Base-by-base conservation (phyloP, 2,113 vertebrate genomes). In the Platichthys flesus region DNA sequence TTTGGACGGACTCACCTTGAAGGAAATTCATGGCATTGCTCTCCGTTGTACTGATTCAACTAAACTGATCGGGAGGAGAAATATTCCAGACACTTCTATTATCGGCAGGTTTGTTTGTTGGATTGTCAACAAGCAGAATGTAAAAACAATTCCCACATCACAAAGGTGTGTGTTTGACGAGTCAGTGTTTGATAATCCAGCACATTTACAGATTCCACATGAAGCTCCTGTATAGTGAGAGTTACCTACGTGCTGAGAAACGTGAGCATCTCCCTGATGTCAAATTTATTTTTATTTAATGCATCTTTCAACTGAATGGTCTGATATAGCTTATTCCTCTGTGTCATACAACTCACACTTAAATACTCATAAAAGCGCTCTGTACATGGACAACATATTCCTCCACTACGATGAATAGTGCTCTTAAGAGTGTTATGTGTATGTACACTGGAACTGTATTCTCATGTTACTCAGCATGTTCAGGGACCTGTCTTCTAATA, bases 401-500 rank as follows among this genome's bases (percentile, higher is more conserved):
- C 71, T 63, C 23, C 16, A 20, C 21, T 47, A 4, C 7, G 40
- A 37, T 57, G 4, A 42, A 55, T 59, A n/a, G 3, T 15, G 9
- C 2, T 21, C 37, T 28, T 49, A 16, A 55, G 55, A 4, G 31
- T 59, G 18, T 55, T 23, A 59, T 66, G 16, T 57, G 42, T 74
- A 74, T 20, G 20, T 35, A 35, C 45, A 18, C 2, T 37, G 35
- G 10, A 51, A 5, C 35, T 67, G 21, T 18, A 14, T 61, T 57
- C 54, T 13, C 12, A 3, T 2, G 14, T 55, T 9, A 12, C 47
- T 16, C 24, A 31, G 31, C 31, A 35, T 35, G 20, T 21, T 26
- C 21, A 2, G 20, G 18, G 66, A 18, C 62, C 49, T 63, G 67
- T 37, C 52, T 75, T 67, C 55, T 67, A 49, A 35, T 54, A 31